Base-by-base conservation (phyloP, 1,140 invertebrate species). In the Drosophila funebris region DNA sequence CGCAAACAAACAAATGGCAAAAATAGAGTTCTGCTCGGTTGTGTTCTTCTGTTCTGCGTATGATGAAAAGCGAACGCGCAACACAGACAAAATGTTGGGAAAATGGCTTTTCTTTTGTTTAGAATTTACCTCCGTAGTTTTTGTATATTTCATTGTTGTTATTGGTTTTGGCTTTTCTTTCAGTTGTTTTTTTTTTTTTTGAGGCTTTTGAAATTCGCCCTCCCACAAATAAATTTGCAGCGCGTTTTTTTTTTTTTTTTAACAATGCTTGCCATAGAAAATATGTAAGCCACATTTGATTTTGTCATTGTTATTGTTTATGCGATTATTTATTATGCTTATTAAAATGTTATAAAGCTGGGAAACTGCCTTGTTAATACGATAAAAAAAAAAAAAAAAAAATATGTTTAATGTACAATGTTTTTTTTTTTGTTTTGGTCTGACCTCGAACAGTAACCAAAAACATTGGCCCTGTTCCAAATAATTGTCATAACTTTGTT, bases 1-100 rank as follows among this genome's bases (percentile, higher is more conserved):
- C 57, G 66, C 66, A 69, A 69, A 62, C 57, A 69, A 62, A 52
- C 61, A 64, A 64, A 64, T 52, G 37, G 66, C 57, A 62, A 69
- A 69, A 69, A 69, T 53, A 69, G 46, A 69, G 66, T 62, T 61
- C 16, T 13, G 13, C 13, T 39, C 22, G 3, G 29, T 16, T 39
- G 8, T n/a, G 39, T 43, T 36, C 20, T 37, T 41, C 13, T 41
- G 22, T 39, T 37, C 20, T 46, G 29, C 46, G 27, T 11, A 5
- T 11, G 41, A 48, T 64, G 44, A 39, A 58, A 58, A 58, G 56
- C 43, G 57, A 46, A 62, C 44, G 44, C 46, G 16, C 16, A 44
- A 36, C 36, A 27, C 29, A 24, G 18, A 22, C 41, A 44, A 20
- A 22, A 46, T 24, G 36, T 27, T 60, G 41, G 44, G 31, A 36